Conservation (phyloP, 92 coral and sea anemone species). For the Desmophyllum pertusum region DNA sequence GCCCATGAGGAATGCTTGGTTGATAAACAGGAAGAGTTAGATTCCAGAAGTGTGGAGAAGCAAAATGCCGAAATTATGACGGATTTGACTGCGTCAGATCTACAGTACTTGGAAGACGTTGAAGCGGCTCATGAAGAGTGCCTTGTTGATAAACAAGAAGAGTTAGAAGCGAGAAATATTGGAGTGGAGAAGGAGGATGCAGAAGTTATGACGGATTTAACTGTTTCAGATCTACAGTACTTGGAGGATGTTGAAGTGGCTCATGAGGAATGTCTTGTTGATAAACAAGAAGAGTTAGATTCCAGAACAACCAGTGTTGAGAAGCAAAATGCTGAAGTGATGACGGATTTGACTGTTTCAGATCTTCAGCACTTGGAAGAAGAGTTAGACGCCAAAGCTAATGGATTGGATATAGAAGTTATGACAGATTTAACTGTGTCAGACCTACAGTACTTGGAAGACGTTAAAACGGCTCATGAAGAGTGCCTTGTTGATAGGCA, state of each 20-base stretch:
- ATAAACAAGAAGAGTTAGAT: conserved; percentile 2
- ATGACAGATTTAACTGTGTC: conserved; percentile 53
- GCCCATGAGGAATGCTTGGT: conserved; percentile 25
- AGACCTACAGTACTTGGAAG: conserved; percentile 52
- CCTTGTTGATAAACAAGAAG: conserved; percentile 22
- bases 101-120: conserved; percentile 63
- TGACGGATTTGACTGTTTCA: conserved; percentile 46
- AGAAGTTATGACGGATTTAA: conserved; percentile 70
- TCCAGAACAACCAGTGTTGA: conserved; percentile 4
- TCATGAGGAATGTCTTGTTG: conserved; percentile 40
- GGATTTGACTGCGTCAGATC: conserved; percentile 48
- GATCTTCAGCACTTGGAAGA: conserved; percentile 59
- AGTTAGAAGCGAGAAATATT: conserved; percentile 9
- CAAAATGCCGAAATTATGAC: conserved; percentile 46
- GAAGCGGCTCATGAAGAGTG: conserved; percentile 53
- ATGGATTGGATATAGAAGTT: not conserved
- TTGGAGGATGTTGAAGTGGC: conserved; percentile 63
- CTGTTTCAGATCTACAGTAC: conserved; percentile 52
- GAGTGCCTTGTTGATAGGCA: conserved; percentile 32
- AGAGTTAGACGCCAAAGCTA: not conserved
- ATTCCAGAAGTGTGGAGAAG: conserved; percentile 18
- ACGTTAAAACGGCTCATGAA: conserved; percentile 51
- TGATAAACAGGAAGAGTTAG: not conserved
- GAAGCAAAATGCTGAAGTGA: conserved; percentile 24
- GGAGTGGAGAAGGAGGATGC: conserved; percentile 45